Percentiles rank a stretch among this genome's conserved stretches.
These are phyloP conservation scores for Sebastiscus albofasciatus DNA, from an alignment of 2,797 vertebrate species.

Conservation along the genomic window DNA sequence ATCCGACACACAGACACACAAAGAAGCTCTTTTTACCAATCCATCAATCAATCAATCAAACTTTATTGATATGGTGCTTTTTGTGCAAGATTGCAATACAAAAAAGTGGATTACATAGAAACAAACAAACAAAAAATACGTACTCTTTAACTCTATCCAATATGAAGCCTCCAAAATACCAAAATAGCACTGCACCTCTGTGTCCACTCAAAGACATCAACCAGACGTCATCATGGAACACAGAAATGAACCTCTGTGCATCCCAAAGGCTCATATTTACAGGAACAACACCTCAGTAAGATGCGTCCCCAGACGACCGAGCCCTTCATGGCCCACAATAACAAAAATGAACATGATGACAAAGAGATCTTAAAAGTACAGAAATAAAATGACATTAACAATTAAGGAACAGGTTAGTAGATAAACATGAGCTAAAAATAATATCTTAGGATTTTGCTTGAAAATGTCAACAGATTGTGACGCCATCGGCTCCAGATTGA, in stretches of 20 bases:
- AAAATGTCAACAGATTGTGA: neutral
- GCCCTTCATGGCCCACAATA: neutral
- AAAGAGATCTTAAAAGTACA: neutral
- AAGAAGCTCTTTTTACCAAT: neutral
- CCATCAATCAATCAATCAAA: neutral
- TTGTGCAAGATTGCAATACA: neutral
- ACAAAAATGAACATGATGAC: neutral
- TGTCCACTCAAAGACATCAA: conserved; percentile 15
- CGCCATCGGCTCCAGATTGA: neutral
- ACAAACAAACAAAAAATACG: neutral
- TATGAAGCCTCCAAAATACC: neutral
- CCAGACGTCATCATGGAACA: conserved; percentile 10
- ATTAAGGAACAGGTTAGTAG: neutral
- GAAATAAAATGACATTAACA: neutral
- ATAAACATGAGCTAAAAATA: neutral
- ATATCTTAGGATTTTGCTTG: neutral
- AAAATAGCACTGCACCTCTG: conserved; percentile 14
- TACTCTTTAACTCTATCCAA: neutral
- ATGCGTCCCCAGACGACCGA: neutral
- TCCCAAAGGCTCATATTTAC: conserved; percentile 35
- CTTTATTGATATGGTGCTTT: neutral
- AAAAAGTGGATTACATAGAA: neutral
- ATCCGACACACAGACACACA: neutral
- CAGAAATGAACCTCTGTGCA: conserved; percentile 13
- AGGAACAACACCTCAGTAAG: conserved; percentile 5